Evolutionary conservation across 2,797 vertebrate genomes (phyloP).

Genomic region (Oreonectes daqikongensis): DNA sequence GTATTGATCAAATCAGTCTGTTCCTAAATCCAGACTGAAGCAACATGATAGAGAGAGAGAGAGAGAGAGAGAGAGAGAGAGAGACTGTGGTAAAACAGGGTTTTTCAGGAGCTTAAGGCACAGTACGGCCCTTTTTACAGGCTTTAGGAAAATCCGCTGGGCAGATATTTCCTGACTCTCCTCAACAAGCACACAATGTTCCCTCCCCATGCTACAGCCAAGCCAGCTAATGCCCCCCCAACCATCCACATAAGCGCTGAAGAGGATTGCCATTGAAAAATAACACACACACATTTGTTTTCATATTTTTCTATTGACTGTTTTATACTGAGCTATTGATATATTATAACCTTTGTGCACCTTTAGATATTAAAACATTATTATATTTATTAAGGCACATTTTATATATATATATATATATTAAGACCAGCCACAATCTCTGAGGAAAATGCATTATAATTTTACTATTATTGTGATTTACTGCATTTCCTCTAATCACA

Average conservation of each 20-base stretch:
- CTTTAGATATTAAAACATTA: too few relatives aligned
- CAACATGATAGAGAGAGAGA: constrained; percentile 5
- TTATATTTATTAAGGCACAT: too few relatives aligned
- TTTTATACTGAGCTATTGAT: not conserved
- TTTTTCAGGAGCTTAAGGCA: constrained; percentile 56
- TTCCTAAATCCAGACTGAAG: constrained; percentile 46
- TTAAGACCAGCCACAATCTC: not conserved
- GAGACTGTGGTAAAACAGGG: constrained; percentile 13
- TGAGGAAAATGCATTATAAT: not conserved
- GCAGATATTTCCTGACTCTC: constrained; percentile 50
- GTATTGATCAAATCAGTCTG: constrained; percentile 38
- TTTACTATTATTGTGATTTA: too few relatives aligned
- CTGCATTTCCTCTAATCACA: too few relatives aligned
- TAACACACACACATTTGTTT: constrained; percentile 3
- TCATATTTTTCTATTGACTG: not conserved
- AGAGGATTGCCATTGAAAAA: constrained; percentile 18
- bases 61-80: constrained; percentile 8
- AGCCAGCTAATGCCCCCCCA: constrained; percentile 44
- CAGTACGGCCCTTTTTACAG: constrained; percentile 51
- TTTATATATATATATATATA: too few relatives aligned
- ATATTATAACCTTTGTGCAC: too few relatives aligned
- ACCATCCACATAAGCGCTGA: constrained; percentile 5
- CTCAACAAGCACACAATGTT: constrained; percentile 39
- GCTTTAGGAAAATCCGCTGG: constrained; percentile 57
- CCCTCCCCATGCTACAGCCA: constrained; percentile 35